A percentile compares a stretch with the other conserved stretches of the same genome.
Evolutionary conservation across 2,888 invertebrate genomes (phyloP).

Genomic region (Nemoura dubitans): DNA sequence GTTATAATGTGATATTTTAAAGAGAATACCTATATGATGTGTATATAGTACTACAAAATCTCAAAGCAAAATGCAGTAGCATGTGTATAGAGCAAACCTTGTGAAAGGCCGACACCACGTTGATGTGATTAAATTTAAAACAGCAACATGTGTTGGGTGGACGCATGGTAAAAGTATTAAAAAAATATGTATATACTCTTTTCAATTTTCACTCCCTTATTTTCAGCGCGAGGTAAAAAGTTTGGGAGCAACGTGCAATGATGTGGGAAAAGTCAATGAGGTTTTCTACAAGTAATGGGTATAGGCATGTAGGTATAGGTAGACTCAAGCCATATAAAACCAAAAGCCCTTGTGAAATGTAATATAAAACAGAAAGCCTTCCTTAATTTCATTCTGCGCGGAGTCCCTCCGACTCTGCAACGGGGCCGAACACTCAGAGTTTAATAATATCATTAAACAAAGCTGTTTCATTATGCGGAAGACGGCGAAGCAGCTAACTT

Average conservation of each 20-base stretch:
- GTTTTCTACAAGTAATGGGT: background rate
- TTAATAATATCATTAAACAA: constrained; percentile 26
- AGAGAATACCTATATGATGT: background rate
- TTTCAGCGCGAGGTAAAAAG: background rate
- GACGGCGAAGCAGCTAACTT: background rate
- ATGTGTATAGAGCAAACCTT: background rate
- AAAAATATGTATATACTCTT: no score
- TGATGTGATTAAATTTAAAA: background rate
- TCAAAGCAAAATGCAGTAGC: background rate
- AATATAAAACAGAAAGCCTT: background rate
- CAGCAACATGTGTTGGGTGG: background rate
- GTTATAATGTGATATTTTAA: background rate
- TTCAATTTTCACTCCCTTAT: background rate
- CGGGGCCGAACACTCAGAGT: background rate
- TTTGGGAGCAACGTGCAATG: background rate
- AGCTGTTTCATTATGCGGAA: constrained; percentile 20
- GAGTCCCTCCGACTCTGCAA: background rate
- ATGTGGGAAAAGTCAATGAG: background rate
- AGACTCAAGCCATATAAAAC: background rate
- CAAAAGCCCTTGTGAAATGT: background rate
- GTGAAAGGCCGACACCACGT: background rate
- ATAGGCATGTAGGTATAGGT: background rate
- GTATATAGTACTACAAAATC: background rate
- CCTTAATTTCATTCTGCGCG: background rate
- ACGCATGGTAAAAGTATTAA: background rate